phyloP scores from a whole-genome alignment of 2,113 vertebrate genomes.

The Numida meleagris region DNA sequence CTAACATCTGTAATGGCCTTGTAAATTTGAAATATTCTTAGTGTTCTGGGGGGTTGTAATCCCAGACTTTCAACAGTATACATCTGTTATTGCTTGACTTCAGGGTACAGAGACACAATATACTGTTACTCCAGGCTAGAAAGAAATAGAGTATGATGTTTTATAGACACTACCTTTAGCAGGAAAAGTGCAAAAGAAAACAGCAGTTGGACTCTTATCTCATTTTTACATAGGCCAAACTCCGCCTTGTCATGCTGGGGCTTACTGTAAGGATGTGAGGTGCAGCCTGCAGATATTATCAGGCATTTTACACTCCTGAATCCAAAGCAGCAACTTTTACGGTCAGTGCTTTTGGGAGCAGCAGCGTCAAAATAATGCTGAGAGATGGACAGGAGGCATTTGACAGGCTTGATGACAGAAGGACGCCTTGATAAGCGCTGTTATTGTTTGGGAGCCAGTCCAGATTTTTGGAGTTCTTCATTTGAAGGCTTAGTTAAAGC shows the following conservation, averaged over 20 bases:
- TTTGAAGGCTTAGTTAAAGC: slow-evolving; percentile 1
- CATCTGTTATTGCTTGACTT: not conserved
- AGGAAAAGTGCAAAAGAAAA: not conserved
- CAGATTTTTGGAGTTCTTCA: slow-evolving; percentile 30
- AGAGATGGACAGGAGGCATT: not conserved
- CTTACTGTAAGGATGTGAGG: not conserved
- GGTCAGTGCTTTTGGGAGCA: not conserved
- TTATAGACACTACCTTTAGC: not conserved
- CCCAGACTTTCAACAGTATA: not conserved
- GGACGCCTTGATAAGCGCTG: not conserved
- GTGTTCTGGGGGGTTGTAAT: not conserved
- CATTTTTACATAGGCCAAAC: not conserved
- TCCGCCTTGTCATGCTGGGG: rapidly evolving
- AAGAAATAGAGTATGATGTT: not conserved
- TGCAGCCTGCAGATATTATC: not conserved
- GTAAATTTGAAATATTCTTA: not conserved
- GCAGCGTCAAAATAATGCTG: not conserved
- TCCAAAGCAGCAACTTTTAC: not conserved
- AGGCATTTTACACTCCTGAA: not conserved
- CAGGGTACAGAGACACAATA: not conserved
- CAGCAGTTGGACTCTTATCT: not conserved
- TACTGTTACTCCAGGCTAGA: not conserved
- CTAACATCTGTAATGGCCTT: not conserved
- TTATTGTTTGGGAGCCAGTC: not conserved
- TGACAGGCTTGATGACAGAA: slow-evolving; percentile 1